A percentile compares a stretch with the other conserved stretches of the same genome.
phyloP scores from a whole-genome alignment of 2,797 vertebrate genomes.

The Sebastes trivittatus region DNA sequence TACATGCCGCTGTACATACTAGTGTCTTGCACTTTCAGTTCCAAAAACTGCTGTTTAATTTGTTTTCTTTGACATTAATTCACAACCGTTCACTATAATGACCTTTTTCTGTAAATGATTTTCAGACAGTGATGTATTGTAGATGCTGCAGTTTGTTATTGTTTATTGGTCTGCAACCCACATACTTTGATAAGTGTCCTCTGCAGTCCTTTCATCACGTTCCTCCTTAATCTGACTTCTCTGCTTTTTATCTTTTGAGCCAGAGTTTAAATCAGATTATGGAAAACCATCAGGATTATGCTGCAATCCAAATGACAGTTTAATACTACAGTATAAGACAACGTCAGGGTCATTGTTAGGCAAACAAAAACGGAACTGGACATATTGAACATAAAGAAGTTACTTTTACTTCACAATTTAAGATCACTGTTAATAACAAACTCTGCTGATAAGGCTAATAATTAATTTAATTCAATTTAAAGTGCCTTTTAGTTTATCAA shows the following conservation, averaged over 20 bases:
- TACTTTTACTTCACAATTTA: background rate
- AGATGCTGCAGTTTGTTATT: background rate
- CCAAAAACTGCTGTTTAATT: background rate
- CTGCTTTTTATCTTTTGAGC: background rate
- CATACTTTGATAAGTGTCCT: background rate
- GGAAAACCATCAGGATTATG: constrained; percentile 34
- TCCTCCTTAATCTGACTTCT: constrained; percentile 24
- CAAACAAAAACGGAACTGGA: background rate
- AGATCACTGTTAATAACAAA: background rate
- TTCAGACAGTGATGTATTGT: background rate
- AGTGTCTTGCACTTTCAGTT: background rate
- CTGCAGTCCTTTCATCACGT: background rate
- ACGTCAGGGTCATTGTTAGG: background rate
- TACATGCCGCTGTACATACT: background rate
- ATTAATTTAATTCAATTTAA: background rate
- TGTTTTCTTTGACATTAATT: background rate
- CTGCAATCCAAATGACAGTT: constrained; percentile 9
- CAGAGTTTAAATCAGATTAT: constrained; percentile 35
- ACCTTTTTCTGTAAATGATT: background rate
- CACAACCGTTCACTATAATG: background rate
- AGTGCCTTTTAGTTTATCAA: background rate
- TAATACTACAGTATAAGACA: background rate
- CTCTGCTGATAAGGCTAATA: background rate
- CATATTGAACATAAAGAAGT: background rate
- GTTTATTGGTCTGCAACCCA: background rate